These are phyloP conservation scores for Xestoiulus laeticollis DNA, from an alignment of 2,888 invertebrate genomes.

Conservation along the genomic window DNA sequence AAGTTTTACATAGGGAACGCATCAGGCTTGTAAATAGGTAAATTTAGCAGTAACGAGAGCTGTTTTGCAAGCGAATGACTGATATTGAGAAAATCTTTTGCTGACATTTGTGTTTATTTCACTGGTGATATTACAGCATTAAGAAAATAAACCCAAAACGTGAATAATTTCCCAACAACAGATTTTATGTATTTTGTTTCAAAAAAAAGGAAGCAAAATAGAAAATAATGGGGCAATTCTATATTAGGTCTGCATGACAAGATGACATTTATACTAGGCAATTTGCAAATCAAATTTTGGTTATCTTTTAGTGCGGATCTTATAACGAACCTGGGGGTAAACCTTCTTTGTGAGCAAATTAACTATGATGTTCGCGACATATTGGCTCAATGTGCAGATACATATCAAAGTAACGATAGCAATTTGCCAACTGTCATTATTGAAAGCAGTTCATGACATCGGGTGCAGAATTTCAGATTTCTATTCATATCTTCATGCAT, in stretches of 20 bases:
- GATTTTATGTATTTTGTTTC: neutral
- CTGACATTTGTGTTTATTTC: slow-evolving; percentile 30
- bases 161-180: slow-evolving; percentile 6
- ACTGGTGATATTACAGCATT: neutral
- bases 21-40: neutral
- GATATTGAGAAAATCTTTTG: slow-evolving; percentile 2
- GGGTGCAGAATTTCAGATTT: neutral
- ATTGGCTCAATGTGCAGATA: neutral
- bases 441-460: neutral
- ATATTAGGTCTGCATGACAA: neutral
- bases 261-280: neutral
- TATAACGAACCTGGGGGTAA: neutral
- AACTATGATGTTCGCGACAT: neutral
- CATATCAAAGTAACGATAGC: neutral
- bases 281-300: slow-evolving; percentile 5
- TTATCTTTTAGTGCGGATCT: neutral
- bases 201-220: neutral
- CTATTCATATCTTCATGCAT: neutral
- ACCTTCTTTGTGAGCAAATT: neutral
- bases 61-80: neutral
- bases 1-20: neutral
- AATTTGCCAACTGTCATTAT: neutral
- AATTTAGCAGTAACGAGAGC: neutral
- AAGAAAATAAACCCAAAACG: slow-evolving; percentile 4
- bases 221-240: neutral